These are phyloP conservation scores for Andrena chrysosceles DNA, from an alignment of 2,888 invertebrate species.

Conservation along the genomic window DNA sequence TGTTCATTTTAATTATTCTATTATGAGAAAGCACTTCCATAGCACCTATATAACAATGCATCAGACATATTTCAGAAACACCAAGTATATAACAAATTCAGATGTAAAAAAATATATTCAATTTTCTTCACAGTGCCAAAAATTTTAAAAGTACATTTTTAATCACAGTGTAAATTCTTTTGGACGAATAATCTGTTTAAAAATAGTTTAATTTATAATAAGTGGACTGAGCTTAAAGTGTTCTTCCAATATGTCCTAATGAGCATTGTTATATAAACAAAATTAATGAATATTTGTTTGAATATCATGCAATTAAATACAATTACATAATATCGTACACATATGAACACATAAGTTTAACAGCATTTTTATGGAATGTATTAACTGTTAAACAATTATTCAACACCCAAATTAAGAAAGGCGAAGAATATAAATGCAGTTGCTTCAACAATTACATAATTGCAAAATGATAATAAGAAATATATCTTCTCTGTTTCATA, in stretches of 20 bases:
- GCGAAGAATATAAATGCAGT: background rate
- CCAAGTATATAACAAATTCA: no score
- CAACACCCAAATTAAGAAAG: background rate
- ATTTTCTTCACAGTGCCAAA: background rate
- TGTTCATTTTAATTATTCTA: no score
- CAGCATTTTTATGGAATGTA: constrained; percentile 51
- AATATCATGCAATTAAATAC: constrained; percentile 30
- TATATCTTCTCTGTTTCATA: background rate
- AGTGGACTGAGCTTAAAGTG: background rate
- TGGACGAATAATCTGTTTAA: background rate
- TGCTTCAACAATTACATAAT: background rate
- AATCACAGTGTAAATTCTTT: constrained; percentile 18
- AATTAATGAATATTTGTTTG: constrained; percentile 20
- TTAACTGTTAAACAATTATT: constrained; percentile 6
- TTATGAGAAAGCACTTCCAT: no score
- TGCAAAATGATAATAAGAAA: constrained; percentile 1
- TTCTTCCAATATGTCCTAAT: background rate
- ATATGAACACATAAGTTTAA: constrained; percentile 42
- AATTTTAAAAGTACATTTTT: background rate
- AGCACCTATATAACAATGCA: no score
- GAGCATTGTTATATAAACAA: constrained; percentile 6
- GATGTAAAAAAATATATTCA: background rate
- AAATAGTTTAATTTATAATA: constrained; percentile 14
- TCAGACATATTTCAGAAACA: no score
- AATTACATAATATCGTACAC: constrained; percentile 17